Evolutionary conservation across 2,113 vertebrate species (phyloP), one percentile per base, ranked within the genome.

Genomic region (Butorides virescens): DNA sequence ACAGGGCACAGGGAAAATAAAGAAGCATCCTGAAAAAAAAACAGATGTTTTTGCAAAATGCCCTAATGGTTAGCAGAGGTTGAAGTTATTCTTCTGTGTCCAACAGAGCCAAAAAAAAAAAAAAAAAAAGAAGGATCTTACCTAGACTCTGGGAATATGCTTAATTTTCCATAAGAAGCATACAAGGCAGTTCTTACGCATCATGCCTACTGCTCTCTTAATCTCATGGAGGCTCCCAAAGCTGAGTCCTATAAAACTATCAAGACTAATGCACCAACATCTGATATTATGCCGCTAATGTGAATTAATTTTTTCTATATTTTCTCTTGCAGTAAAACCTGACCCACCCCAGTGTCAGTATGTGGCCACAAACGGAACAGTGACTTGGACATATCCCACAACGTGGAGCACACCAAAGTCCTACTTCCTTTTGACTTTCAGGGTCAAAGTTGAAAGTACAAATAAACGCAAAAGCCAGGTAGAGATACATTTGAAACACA

Each of bases 391-490:
- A 1, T 98, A 98, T 9, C 98, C 98, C 11, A 92, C 93, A 42
- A 97, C 96, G 53, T 98, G 98, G 98, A 98, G 97, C 74, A 97
- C 94, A 37, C 98, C 98, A 2, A 96, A 97, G 59, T 98, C 98
- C 88, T 98, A 98, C 93, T 98, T 98, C 95, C 97, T 98, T 91
- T 61, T 98, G 94, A 98, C 84, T 19, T 98, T 98, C 92, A 85
- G 26, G 29, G 71, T 98, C 55, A 96, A 97, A 68, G 76, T 96
- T 20, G 88, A 93, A 91, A 46, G 36, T 39, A 10, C 36, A 56
- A 93, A 36, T 61, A 67, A 49, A 65, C 7, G 0, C 20, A 19
- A 1, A 56, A 32, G 3, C 17, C 47, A 91, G 91, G 74, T 93
- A 93, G 5, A 73, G 74, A 18, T 27, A 66, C 20, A 59, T 50